phyloP scores from a whole-genome alignment of 2,113 vertebrate genomes.

The Patagioenas fasciata region DNA sequence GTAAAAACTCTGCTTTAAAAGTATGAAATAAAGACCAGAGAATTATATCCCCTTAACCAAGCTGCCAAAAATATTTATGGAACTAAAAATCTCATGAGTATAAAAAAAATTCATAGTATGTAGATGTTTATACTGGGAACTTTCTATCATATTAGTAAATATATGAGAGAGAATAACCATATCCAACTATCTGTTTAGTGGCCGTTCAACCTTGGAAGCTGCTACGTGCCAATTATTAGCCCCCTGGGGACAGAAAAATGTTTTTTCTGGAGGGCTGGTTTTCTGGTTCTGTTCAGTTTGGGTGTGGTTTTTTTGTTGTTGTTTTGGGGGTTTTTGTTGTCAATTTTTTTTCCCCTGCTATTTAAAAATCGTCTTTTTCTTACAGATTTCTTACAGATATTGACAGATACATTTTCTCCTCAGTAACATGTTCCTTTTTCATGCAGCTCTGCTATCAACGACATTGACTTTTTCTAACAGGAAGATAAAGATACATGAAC shows the following conservation, averaged over 20 bases:
- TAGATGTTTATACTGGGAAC: conserved; percentile 35
- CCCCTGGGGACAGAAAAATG: background rate
- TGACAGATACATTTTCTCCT: background rate
- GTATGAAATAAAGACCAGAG: background rate
- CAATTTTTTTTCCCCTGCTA: fast-evolving
- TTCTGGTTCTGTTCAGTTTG: background rate
- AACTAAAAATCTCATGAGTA: conserved; percentile 48
- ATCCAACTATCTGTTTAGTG: conserved; percentile 23
- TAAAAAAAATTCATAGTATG: conserved; percentile 27
- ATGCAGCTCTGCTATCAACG: background rate
- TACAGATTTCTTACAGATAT: background rate
- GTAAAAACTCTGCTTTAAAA: background rate
- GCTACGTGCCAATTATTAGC: conserved; percentile 39
- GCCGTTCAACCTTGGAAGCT: conserved; percentile 15
- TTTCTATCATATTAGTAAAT: conserved; percentile 44
- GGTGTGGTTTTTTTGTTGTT: background rate
- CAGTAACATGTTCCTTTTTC: background rate
- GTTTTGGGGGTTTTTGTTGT: background rate
- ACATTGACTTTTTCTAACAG: background rate
- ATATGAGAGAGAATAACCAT: background rate
- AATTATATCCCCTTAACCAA: background rate
- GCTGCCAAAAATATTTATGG: conserved; percentile 46
- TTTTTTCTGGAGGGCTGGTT: background rate
- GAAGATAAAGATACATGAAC: background rate
- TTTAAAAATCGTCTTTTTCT: background rate